These are phyloP conservation scores for Scarus forsteni DNA, from an alignment of 2,797 vertebrate genomes.

Conservation along the genomic window DNA sequence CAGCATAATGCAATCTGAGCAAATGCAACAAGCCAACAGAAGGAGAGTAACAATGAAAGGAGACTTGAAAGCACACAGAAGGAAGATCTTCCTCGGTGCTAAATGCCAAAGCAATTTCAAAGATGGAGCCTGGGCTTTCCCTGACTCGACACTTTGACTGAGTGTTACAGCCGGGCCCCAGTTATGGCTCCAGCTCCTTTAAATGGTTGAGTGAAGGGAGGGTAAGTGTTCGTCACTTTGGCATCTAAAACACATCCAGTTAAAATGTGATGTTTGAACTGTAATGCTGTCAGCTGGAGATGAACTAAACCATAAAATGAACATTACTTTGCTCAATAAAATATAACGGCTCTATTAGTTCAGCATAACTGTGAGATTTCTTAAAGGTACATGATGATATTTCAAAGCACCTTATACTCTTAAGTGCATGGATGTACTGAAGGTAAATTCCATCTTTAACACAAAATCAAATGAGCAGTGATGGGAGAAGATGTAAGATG, in stretches of 20 bases:
- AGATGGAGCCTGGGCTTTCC: conserved; percentile 26
- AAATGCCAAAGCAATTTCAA: conserved; percentile 30
- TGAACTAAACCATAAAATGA: not conserved
- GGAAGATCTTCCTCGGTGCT: not conserved
- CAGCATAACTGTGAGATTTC: conserved; percentile 3
- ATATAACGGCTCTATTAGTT: not conserved
- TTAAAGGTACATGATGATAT: not conserved
- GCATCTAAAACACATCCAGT: conserved; percentile 27
- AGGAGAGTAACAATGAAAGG: not conserved
- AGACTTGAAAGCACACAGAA: conserved; percentile 10
- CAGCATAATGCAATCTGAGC: conserved; percentile 72
- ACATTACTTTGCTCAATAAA: not conserved
- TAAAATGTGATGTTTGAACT: conserved; percentile 18
- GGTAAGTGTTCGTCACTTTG: conserved; percentile 20
- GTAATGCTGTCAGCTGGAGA: conserved; percentile 2
- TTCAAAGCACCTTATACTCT: conserved; percentile 1
- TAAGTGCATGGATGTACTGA: conserved; percentile 6
- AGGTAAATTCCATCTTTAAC: not conserved
- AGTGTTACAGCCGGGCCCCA: not conserved
- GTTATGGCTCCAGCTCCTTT: conserved; percentile 21
- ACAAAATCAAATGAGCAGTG: not conserved
- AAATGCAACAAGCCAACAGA: conserved; percentile 7
- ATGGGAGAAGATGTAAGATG: not conserved
- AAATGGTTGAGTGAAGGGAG: conserved; percentile 33
- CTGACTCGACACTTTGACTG: conserved; percentile 29